Base-by-base conservation (phyloP, 2,113 vertebrate genomes). In the Urocitellus parryii region DNA sequence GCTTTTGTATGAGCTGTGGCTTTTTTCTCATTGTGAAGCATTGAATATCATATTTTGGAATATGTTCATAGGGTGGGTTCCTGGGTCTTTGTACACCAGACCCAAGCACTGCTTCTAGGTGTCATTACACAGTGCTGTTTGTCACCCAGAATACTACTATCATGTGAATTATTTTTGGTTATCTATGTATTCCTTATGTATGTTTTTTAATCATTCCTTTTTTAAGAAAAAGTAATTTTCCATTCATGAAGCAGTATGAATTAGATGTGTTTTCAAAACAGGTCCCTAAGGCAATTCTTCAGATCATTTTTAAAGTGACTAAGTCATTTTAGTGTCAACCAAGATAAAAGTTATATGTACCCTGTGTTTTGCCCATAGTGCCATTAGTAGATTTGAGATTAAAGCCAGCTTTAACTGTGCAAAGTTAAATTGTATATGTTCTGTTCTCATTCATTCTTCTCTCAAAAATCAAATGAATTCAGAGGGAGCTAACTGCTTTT, bases 1-100 rank as follows among this genome's bases (percentile, higher is more conserved):
- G 99, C 99, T 99, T 99, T 99, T 98, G 99, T 99, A 99, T 99
- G 99, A 99, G 98, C 99, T 99, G 98, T 99, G 99, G 99, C 99
- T 99, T 99, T 99, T 98, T 99, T 99, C 98, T 97, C 98, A 98
- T 99, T 98, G 98, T 98, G 98, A 98, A 98, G 97, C 98, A 97
- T 98, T 98, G 98, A 98, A 98, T 98, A 98, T 98, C 99, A 98
- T 98, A 98, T 97, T 98, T 98, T 97, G 98, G 99, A 99, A 99
- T 98, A 98, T 98, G 99, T 99, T 98, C 98, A 95, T 97, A 97
- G 98, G 98, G 98, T 98, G 98, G 98, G 97, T 95, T 98, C 98
- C 97, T 96, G 97, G 97, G 98, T 98, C 98, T 96, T 97, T 98
- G 97, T 98, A 98, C 97, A 98, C 98, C 98, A 97, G 98, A 98